These are phyloP conservation scores for Chymomyza fuscimana DNA, from an alignment of 2,888 invertebrate species.

Conservation along the genomic window DNA sequence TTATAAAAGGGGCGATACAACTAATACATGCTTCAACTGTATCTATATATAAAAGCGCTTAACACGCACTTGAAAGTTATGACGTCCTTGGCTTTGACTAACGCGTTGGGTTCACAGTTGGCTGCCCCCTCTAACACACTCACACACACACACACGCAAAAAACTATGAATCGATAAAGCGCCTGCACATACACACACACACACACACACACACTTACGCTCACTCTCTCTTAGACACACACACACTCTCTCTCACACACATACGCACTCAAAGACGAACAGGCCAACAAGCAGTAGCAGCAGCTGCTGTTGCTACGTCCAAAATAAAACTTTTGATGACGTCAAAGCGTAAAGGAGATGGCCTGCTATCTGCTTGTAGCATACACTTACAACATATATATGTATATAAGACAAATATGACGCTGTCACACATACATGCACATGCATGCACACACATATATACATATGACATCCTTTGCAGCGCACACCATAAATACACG, in stretches of 20 bases:
- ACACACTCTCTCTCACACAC: neutral
- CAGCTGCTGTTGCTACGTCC: constrained; percentile 61
- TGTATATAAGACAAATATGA: constrained; percentile 21
- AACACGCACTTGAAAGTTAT: constrained; percentile 62
- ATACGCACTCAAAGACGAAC: constrained; percentile 11
- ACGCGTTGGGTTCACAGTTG: constrained; percentile 29
- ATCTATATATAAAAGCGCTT: constrained; percentile 33
- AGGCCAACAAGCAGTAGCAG: neutral
- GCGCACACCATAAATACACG: constrained; percentile 3
- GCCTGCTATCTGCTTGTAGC: constrained; percentile 11
- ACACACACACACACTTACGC: too few species aligned
- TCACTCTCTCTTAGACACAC: neutral
- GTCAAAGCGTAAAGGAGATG: constrained; percentile 69
- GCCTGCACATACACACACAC: neutral
- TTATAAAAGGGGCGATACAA: constrained; percentile 12
- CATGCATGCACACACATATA: constrained; percentile 1
- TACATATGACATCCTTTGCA: constrained; percentile 9
- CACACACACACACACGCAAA: neutral
- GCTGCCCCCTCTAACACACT: constrained; percentile 10
- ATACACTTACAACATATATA: constrained; percentile 8
- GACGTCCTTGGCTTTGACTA: constrained; percentile 64
- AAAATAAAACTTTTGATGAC: constrained; percentile 66
- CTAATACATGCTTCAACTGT: neutral
- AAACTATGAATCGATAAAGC: constrained; percentile 60
- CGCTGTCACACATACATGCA: constrained; percentile 9